Evolutionary conservation across 2,888 invertebrate species (phyloP), one percentile per base, ranked within the genome.

Genomic region (Drosophila kanekoi): DNA sequence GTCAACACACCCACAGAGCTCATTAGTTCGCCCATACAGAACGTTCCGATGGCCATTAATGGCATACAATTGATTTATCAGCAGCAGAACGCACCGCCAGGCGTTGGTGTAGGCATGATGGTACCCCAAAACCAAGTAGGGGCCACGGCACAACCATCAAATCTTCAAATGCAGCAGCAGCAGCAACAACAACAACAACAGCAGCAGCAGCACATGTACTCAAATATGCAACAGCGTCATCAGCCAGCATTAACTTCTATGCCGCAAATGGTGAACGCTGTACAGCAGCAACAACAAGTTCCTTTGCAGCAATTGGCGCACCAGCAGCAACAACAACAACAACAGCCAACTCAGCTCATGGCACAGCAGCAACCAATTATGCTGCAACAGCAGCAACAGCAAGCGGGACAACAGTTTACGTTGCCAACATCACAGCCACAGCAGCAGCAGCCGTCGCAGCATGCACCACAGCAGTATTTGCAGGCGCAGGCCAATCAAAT

Each of bases 1-100:
- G 79, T 85, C n/a, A 88, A 86, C 52, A 90, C 91, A 4, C 90
- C 91, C 20, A 89, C 90, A 2, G 90, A 91, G 60, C 49, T 75
- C 0, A 68, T 72, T 23, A 76, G 72, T 44, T 77, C 81, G n/a
- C 85, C 90, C 13, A 81, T 81, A 33, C 87, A 89, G 63, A 76
- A 69, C 44, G 63, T 79, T 52, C 81, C 84, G 23, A 45, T 79
- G 64, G 70, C 82, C 45, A 76, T 89, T 13, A 89, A 89, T 56
- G 88, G 86, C 44, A 75, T 87, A 2, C 89, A 87, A 37, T 51
- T 89, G 49, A 74, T 89, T 38, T 87, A 87, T 53, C 86, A 88
- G 44, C 87, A 79, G 32, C 83, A 64, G 32, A 18, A 47, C 6
- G 51, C 63, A 48, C 60, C 62, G 5, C 48, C 73, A 33, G 65